Base-by-base conservation (phyloP, 1,140 invertebrate genomes). In the Brachionus rubens region DNA sequence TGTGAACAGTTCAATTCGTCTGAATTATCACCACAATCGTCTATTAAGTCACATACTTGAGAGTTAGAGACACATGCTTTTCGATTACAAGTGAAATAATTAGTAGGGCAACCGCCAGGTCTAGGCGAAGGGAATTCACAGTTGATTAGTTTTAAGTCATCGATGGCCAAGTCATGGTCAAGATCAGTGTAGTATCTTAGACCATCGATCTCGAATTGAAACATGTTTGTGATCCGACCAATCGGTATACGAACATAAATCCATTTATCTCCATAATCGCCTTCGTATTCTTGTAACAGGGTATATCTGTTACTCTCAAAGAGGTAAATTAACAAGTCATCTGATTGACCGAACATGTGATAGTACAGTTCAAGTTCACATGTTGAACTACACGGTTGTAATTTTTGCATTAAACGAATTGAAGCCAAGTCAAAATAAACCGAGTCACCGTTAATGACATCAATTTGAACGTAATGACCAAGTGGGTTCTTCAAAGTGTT, bases 211-310 rank as follows among this genome's bases (percentile, higher is more conserved):
- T 79, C 79, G 81, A 88, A 87, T 82, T 85, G 86, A 82, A 88
- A 89, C 47, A 87, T 83, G 24, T 86, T 86, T 84, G 77, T 3
- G 86, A 89, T 26, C 87, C 87, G 21, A 88, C 86, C 81, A 36
- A 83, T 78, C 3, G 89, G 87, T 1, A 90, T 87, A 81, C 88
- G 88, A 2, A 88, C 89, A 78, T 88, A 85, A 78, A 89, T 89
- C 90, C 90, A 91, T 1, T 87, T 85, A 78, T 90, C 90, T 0
- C 89, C 89, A 33, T 89, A 87, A 80, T 90, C 89, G 12, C 89
- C 68, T 4, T 89, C 10, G 83, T 82, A 4, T 89, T 82, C 24
- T 85, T 83, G 89, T 89, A 91, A 9, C n/a, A 72, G 10, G 24
- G 68, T 50, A 28, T 72, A 72, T 9, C 12, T 30, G 14, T n/a